A percentile compares a stretch with the other conserved stretches of the same genome.
phyloP scores from a whole-genome alignment of 2,888 invertebrate species.

The Steinernema hermaphroditum region DNA sequence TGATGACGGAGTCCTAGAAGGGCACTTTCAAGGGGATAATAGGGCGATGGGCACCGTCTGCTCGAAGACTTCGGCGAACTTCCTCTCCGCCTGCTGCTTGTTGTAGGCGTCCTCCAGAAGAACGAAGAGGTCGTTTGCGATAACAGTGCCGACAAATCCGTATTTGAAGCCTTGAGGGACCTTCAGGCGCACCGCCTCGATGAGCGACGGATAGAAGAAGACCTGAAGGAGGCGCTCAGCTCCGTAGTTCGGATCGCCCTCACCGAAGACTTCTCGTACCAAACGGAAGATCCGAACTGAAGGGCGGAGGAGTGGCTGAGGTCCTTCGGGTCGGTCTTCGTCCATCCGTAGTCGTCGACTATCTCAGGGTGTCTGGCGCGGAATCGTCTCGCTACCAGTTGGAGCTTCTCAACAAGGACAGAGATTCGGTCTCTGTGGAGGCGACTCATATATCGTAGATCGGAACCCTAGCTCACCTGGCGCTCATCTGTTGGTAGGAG shows the following conservation, averaged over 20 bases:
- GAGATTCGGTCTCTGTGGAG: background rate
- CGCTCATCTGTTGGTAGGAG: background rate
- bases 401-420: background rate
- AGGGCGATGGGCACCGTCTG: no score
- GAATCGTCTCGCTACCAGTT: conserved; percentile 6
- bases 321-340: background rate
- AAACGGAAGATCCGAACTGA: conserved; percentile 18
- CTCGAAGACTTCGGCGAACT: background rate
- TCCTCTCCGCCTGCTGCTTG: conserved; percentile 25
- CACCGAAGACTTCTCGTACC: background rate
- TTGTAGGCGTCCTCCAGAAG: conserved; percentile 31
- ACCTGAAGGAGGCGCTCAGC: background rate
- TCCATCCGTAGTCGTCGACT: conserved; percentile 16
- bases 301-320: background rate
- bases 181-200: background rate
- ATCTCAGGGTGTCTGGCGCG: conserved; percentile 6
- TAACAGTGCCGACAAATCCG: conserved; percentile 16
- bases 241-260: background rate
- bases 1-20: no score
- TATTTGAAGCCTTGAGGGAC: conserved; percentile 5
- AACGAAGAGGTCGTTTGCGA: background rate
- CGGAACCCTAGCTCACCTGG: background rate
- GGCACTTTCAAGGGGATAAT: no score
- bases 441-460: no score
- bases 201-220: conserved; percentile 22